Conservation (phyloP, 2,888 invertebrate genomes). For the Argyresthia goedartella region DNA sequence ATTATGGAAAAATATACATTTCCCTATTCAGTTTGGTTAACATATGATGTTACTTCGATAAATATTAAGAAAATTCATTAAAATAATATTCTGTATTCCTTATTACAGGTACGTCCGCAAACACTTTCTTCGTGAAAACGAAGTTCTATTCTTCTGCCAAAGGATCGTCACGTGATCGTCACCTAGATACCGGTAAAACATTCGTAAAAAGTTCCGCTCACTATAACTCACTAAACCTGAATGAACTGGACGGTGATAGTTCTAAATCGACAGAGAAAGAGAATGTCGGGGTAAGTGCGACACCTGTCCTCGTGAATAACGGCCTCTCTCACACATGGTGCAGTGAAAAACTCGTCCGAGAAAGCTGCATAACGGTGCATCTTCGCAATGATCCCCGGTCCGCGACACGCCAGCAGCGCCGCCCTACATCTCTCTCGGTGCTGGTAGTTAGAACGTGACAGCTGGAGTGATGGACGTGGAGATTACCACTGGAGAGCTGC, state of each 20-base stretch:
- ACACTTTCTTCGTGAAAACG: neutral
- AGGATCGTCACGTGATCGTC: no score
- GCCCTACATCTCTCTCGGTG: neutral
- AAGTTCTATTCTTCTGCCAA: neutral
- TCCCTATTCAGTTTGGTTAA: no score
- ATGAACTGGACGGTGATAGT: conserved; percentile 21
- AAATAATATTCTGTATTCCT: conserved; percentile 11
- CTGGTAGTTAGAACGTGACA: neutral
- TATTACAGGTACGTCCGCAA: conserved; percentile 27
- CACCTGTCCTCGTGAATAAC: conserved; percentile 32
- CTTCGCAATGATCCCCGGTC: conserved; percentile 12
- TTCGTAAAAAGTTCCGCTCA: neutral
- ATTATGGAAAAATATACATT: no score
- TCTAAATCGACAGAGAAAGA: conserved; percentile 25
- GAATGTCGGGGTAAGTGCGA: conserved; percentile 33
- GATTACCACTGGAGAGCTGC: neutral
- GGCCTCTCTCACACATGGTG: conserved; percentile 23
- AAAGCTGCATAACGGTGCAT: conserved; percentile 32
- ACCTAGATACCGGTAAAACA: no score
- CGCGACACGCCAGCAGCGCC: neutral
- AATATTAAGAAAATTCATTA: no score
- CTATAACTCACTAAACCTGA: neutral
- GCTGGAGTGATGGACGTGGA: neutral
- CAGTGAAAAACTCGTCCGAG: conserved; percentile 41
- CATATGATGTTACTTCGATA: no score